Conservation (phyloP, 2,797 vertebrate species). For the Muraenolepis orangiensis region DNA sequence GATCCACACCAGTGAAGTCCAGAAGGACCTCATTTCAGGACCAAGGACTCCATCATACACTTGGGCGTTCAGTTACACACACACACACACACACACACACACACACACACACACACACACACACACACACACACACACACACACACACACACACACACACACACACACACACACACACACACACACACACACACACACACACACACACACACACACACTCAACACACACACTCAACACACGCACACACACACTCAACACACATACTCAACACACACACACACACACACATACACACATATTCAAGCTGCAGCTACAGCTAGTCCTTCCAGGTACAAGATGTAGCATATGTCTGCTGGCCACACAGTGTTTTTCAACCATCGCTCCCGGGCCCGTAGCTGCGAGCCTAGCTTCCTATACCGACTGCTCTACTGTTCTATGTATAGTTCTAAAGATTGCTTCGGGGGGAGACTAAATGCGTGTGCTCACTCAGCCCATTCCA, state of each 20-base stretch:
- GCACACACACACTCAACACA: too few relatives aligned
- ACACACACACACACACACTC: neutral
- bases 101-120: neutral
- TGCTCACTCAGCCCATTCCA: neutral
- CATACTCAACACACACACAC: neutral
- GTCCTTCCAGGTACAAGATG: neutral
- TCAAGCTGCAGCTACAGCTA: neutral
- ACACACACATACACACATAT: neutral
- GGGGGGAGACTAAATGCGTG: neutral
- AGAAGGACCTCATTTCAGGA: constrained; percentile 30
- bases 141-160: neutral
- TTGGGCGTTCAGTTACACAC: neutral
- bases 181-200: neutral
- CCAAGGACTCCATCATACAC: constrained; percentile 28
- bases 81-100: neutral
- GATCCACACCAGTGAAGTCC: constrained; percentile 34
- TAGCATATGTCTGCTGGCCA: neutral
- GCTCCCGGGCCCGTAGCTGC: neutral
- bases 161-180: neutral
- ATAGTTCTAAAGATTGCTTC: neutral
- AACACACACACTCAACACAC: too few relatives aligned
- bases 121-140: too few relatives aligned
- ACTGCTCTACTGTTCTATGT: neutral
- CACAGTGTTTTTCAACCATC: neutral
- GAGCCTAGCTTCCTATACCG: neutral